Evolutionary conservation across 2,797 vertebrate genomes (phyloP).

Genomic region (Enoplosus armatus): DNA sequence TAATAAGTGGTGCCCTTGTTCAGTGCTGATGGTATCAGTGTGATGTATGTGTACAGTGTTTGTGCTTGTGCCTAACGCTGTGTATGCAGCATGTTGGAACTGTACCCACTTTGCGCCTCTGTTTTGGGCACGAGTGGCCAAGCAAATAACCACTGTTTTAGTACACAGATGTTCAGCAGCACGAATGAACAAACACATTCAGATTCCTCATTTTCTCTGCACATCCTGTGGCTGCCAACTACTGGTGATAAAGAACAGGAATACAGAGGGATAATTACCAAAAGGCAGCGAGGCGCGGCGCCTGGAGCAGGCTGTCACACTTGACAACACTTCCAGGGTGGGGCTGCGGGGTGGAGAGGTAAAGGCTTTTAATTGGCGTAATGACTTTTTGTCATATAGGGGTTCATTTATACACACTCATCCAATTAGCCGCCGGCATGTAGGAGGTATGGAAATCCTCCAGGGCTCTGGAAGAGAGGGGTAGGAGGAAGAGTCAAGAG

Average conservation of each 20-base stretch:
- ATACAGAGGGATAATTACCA: conserved; percentile 58
- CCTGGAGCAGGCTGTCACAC: conserved; percentile 45
- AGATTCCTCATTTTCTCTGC: conserved; percentile 23
- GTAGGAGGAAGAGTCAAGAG: conserved; percentile 33
- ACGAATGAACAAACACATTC: conserved; percentile 35
- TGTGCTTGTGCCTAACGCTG: not conserved
- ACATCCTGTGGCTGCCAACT: conserved; percentile 24
- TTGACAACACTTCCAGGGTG: conserved; percentile 28
- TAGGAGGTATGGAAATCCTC: conserved; percentile 31
- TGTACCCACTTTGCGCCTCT: conserved; percentile 10
- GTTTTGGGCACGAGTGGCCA: conserved; percentile 24
- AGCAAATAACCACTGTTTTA: conserved; percentile 41
- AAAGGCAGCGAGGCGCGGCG: conserved; percentile 24
- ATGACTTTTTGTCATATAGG: conserved; percentile 56
- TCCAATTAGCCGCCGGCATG: conserved; percentile 54
- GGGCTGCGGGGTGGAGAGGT: not conserved
- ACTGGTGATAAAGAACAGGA: conserved; percentile 41
- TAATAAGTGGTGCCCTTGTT: conserved; percentile 25
- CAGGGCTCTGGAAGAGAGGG: conserved; percentile 3
- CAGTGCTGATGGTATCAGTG: not conserved
- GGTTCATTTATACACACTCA: conserved; percentile 45
- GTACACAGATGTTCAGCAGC: conserved; percentile 37
- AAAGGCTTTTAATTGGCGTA: conserved; percentile 65
- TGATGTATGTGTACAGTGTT: conserved; percentile 8
- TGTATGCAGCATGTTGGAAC: conserved; percentile 24